phyloP scores from a whole-genome alignment of 2,888 invertebrate genomes.

The Carcina quercana region DNA sequence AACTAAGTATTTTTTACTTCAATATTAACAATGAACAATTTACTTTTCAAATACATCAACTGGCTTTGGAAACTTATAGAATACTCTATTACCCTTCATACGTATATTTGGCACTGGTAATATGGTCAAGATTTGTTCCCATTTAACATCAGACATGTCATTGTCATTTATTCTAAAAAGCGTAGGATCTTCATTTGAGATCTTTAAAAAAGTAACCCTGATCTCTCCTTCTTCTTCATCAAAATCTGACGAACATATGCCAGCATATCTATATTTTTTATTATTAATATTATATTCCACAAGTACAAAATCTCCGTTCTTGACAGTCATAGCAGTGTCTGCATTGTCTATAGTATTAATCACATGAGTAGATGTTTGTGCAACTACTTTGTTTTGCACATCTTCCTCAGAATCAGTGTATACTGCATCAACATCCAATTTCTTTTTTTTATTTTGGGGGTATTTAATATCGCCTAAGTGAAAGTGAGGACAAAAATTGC shows the following conservation, averaged over 20 bases:
- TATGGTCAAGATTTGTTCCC: conserved; percentile 15
- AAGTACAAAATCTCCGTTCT: conserved; percentile 19
- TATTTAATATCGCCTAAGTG: conserved; percentile 17
- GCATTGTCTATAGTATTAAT: conserved; percentile 16
- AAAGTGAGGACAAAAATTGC: conserved; percentile 15
- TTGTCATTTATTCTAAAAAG: conserved; percentile 16
- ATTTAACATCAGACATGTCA: conserved; percentile 17
- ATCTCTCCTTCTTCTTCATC: conserved; percentile 16
- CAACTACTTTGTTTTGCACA: conserved; percentile 14
- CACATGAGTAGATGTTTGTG: conserved; percentile 17
- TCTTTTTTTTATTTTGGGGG: conserved; percentile 13
- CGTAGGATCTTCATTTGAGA: conserved; percentile 14
- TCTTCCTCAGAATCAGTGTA: conserved; percentile 18
- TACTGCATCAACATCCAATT: conserved; percentile 16
- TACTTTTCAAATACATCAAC: conserved; percentile 17
- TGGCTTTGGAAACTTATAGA: conserved; percentile 14
- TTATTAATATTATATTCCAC: conserved; percentile 16
- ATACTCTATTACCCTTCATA: conserved; percentile 14
- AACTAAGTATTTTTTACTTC: conserved; percentile 14
- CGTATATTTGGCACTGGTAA: conserved; percentile 14
- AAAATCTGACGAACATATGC: conserved; percentile 18
- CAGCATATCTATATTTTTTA: conserved; percentile 20
- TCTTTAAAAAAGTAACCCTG: conserved; percentile 14
- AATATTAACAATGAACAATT: conserved; percentile 15
- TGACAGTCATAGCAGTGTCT: conserved; percentile 14